Conservation (phyloP, 2,888 invertebrate species). For the Drosophila mettleri region DNA sequence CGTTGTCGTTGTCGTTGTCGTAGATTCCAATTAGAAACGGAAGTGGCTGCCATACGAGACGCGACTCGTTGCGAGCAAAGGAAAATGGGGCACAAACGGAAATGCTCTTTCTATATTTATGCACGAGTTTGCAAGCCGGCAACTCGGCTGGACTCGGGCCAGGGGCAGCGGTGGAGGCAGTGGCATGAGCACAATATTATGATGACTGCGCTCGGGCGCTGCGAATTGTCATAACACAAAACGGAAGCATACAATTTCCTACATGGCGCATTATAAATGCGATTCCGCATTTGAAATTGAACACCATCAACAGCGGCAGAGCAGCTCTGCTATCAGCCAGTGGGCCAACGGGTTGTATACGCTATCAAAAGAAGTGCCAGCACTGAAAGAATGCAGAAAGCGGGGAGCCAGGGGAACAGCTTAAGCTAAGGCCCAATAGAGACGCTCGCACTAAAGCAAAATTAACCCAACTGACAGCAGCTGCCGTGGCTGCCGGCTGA, state of each 20-base stretch:
- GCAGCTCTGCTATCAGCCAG: constrained; percentile 26
- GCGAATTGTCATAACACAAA: constrained; percentile 75
- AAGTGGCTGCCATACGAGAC: constrained; percentile 68
- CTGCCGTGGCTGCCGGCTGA: neutral
- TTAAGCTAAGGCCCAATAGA: neutral
- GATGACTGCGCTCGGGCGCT: constrained; percentile 30
- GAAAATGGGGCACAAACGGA: constrained; percentile 59
- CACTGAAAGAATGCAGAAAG: constrained; percentile 1
- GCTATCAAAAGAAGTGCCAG: constrained; percentile 32
- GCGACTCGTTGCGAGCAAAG: constrained; percentile 8
- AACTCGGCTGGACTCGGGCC: neutral
- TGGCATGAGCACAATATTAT: constrained; percentile 27
- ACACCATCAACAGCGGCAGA: constrained; percentile 20
- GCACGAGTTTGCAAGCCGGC: constrained; percentile 39
- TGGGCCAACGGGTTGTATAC: constrained; percentile 62
- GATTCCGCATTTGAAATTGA: constrained; percentile 60
- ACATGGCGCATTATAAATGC: constrained; percentile 74
- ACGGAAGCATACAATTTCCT: constrained; percentile 80
- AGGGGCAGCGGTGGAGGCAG: neutral
- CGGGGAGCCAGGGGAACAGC: neutral
- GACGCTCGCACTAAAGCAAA: constrained; percentile 9
- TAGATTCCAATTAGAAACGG: constrained; percentile 70
- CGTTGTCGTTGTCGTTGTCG: constrained; percentile 12
- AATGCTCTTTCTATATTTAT: constrained; percentile 72
- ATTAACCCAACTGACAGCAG: neutral